Evolutionary conservation across 2,888 invertebrate genomes (phyloP), one percentile per base, ranked within the genome.

Genomic region (Meghimatium bilineatum): DNA sequence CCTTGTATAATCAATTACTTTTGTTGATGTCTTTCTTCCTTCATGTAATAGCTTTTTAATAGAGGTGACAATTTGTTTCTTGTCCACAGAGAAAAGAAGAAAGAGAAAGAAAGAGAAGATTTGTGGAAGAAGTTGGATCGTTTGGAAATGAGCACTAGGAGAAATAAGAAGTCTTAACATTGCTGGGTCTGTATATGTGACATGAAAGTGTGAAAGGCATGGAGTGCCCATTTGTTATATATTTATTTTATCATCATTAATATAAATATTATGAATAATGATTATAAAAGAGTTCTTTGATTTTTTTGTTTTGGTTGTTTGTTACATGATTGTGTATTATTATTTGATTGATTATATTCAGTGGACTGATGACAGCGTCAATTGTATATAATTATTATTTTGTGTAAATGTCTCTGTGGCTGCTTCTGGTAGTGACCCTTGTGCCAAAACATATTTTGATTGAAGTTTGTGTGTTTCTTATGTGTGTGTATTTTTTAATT

Each of bases 41-140:
- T 44, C 6, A 44, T 44, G 44, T 44, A 44, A 44, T 12, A 44
- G 5, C 12, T 44, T 12, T 8, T 12, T 44, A 44, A 44, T 44
- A 44, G 44, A 8, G 44, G 12, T 12, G 12, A 12, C 44, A 44
- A 12, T 44, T 44, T 44, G 44, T 69, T 67, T 52, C 26, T 66
- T 66, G 26, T 44, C 78, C 75, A 8, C 92, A 97, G 98, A 95
- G 97, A 98, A 95, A 97, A 97, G 95, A 96, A 97, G 95, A 95
- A 97, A 94, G 97, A 98, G 95, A 96, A 98, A 95, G 97, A 99
- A 95, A 95, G 98, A 94, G 97, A 98, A 94, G 99, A 99, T 94
- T 95, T 99, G 94, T 99, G 99, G 99, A 93, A 93, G 89, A 92
- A 92, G 86, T 91, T 94, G 88, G 94, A 94, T 82, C 91, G 91